Conservation (phyloP, 2,888 invertebrate species). For the Meta bourneti region DNA sequence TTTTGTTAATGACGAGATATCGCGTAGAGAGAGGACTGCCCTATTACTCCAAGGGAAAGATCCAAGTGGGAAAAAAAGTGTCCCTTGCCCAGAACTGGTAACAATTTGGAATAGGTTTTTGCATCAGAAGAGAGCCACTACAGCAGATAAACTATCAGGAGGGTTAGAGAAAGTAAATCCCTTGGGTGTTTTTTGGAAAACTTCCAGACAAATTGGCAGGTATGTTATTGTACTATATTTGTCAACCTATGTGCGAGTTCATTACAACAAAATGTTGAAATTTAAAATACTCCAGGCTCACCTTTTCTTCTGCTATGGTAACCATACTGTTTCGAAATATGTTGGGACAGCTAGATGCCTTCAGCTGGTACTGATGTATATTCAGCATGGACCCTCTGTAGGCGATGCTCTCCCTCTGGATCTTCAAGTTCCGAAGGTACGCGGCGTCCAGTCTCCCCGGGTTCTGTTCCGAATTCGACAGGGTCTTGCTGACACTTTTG, state of each 20-base stretch:
- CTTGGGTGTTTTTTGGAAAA: not conserved
- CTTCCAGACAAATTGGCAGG: too few relatives aligned
- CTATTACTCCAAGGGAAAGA: too few relatives aligned
- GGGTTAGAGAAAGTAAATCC: too few relatives aligned
- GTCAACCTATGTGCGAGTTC: not conserved
- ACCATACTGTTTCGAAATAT: conserved; percentile 93
- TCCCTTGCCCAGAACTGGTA: too few relatives aligned
- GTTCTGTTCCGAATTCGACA: conserved; percentile 16
- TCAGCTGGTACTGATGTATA: conserved; percentile 87
- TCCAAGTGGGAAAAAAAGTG: too few relatives aligned
- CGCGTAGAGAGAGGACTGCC: too few relatives aligned
- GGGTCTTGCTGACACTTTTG: conserved; percentile 5
- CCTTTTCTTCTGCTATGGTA: conserved; percentile 89
- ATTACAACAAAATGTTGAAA: not conserved
- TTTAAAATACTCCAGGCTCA: conserved; percentile 79
- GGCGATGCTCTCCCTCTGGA: conserved; percentile 85
- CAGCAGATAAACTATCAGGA: too few relatives aligned
- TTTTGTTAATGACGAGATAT: too few relatives aligned
- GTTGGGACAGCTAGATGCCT: conserved; percentile 94
- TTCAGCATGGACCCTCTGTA: conserved; percentile 93
- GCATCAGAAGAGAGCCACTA: too few relatives aligned
- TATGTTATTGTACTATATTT: too few relatives aligned
- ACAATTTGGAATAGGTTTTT: too few relatives aligned
- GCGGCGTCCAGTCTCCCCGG: conserved; percentile 81
- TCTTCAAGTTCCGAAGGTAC: conserved; percentile 87